Base-by-base conservation (phyloP, 2,113 vertebrate species). In the Rana temporaria region DNA sequence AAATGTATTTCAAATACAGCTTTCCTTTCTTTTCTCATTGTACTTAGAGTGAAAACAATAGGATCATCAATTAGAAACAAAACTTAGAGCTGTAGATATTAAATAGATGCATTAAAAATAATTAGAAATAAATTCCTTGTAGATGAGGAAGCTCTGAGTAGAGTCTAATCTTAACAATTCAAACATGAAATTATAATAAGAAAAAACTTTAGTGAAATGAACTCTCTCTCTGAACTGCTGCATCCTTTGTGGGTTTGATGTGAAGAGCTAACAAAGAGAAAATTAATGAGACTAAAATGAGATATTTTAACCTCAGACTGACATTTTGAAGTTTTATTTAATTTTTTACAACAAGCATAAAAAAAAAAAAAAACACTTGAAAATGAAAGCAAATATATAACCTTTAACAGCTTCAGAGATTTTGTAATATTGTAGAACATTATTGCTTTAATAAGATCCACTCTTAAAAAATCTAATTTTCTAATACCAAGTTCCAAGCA, bases 391-490 rank as follows among this genome's bases (percentile, higher is more conserved):
- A 79, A 22, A 79, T 24, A 30, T 53, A 55, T 66, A 66, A 76
- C 19, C 73, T 63, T 75, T 34, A 1, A 60, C 17, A 34, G 26
- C 30, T 59, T n/a, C 30, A 60, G 11, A 62, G 19, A 19, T 42
- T 34, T 75, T 62, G 42, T 20, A 56, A 78, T 83, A 80, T 87
- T 76, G 88, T 91, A 91, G 26, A 71, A 55, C 26, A 55, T 71
- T 71, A 52, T 34, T 38, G 9, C 22, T 55, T 48, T 42, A 67
- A 34, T 18, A 70, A 55, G 20, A 55, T 70, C 63, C 20, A 63
- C 60, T 63, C 22, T 63, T 20, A 63, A 63, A 22, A 20, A 22
- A 26, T 24, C 60, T 63, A 9, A 63, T 63, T 63, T 26, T 24
- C 22, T 24, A 24, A 63, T 26, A 63, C 15, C 9, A 12, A 24